phyloP scores from a whole-genome alignment of 2,888 invertebrate species.

The Amphiduros pacificus region DNA sequence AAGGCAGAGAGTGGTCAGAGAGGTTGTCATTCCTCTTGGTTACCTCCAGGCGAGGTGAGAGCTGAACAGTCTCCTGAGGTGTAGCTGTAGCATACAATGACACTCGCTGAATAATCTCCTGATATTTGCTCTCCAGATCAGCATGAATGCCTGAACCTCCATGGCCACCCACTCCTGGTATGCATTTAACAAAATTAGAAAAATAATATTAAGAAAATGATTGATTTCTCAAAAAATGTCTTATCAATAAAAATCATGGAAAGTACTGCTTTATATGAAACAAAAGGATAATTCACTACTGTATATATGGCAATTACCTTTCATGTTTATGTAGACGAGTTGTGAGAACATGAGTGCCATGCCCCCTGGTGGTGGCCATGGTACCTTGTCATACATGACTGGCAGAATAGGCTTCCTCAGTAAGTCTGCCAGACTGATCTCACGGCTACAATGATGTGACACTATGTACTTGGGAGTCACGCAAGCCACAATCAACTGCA shows the following conservation, averaged over 20 bases:
- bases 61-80: neutral
- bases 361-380: constrained; percentile 62
- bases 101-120: constrained; percentile 52
- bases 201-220: too few relatives aligned
- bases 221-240: too few relatives aligned
- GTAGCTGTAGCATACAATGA: constrained; percentile 41
- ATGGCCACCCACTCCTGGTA: constrained; percentile 57
- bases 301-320: constrained; percentile 44
- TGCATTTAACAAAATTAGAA: too few relatives aligned
- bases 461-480: constrained; percentile 59
- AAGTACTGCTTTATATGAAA: neutral
- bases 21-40: neutral
- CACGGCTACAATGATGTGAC: constrained; percentile 59
- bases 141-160: constrained; percentile 57
- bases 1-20: neutral
- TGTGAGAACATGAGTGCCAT: constrained; percentile 60
- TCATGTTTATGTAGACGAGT: constrained; percentile 60
- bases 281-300: neutral
- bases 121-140: constrained; percentile 53
- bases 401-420: constrained; percentile 61
- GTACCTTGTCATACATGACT: constrained; percentile 57
- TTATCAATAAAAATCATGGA: neutral
- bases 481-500: constrained; percentile 55
- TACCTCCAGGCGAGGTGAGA: neutral
- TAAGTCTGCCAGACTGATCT: constrained; percentile 60